Base-by-base conservation (phyloP, 1,140 invertebrate genomes). In the Gonatopus flavifemur region DNA sequence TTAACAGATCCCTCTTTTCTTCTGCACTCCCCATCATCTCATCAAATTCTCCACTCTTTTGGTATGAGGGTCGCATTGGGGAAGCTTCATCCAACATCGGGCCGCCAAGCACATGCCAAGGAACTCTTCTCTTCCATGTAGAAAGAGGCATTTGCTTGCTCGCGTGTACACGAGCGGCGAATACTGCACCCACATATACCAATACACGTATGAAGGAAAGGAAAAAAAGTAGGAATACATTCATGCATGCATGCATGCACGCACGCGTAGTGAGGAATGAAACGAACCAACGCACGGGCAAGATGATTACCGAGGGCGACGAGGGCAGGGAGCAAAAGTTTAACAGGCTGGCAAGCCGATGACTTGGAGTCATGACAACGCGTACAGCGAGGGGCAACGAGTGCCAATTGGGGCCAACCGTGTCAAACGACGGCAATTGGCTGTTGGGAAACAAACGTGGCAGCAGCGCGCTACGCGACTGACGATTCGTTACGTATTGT, bases 301-400 rank as follows among this genome's bases (percentile, higher is more conserved):
- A 40, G 54, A 66, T 54, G 52, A 66, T 64, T 62, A 64, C 33
- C 49, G 55, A 62, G 61, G 64, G 63, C 61, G 64, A 69, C 59
- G 67, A 68, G 67, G 64, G 48, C 65, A 71, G 43, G 55, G 69
- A 67, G 69, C 70, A 71, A n/a, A n/a, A 70, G 66, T 70, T 75
- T 72, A 75, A 74, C 69, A 57, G 64, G 59, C 67, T 66, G 60
- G 67, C 64, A 72, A 75, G 69, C 70, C 70, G 66, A 74, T 74
- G 69, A 74, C 71, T 74, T 61, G 69, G 66, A 74, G 71, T 74
- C 71, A 72, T 74, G 71, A 75, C 71, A 75, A 75, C 66, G 63
- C 60, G 64, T 59, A 59, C 65, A 52, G 62, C 52, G 59, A n/a
- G 64, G 67, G 71, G 72, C 70, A 75, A 75, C 64, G 57, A 68